Evolutionary conservation across 2,113 vertebrate genomes (phyloP), one percentile per base, ranked within the genome.

Genomic region (Passer domesticus): DNA sequence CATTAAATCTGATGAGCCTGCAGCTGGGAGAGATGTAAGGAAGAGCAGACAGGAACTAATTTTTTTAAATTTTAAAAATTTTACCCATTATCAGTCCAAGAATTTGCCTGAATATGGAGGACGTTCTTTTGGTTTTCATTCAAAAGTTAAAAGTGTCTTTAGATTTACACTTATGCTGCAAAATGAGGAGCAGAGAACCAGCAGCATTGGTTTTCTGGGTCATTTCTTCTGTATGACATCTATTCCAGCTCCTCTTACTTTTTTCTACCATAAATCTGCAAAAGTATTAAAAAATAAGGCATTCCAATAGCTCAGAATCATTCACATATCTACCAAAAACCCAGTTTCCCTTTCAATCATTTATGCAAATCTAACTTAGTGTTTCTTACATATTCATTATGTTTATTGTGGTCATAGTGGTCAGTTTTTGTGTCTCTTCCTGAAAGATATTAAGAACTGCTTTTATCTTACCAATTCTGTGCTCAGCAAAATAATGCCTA

Each of bases 111-210:
- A 86, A 37, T 89, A 60, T 35, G 24, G 6, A 84, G 13, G 39
- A 53, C 27, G 37, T 64, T 41, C 2, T 28, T 55, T 63, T 2
- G 0, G 2, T 0, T 50, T 69, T 70, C 49, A 3, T 79, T 55
- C 15, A 30, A 66, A 66, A 82, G 3, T 46, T 19, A 25, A 60
- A 46, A 83, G 64, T 13, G 3, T 8, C 6, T 74, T 91, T 43
- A 66, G 28, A 69, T 21, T 10, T 39, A 35, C 10, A 58, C 11
- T 59, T 20, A 31, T 22, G 7, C 2, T 68, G 28, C 10, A 85
- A 72, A 88, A 64, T 27, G 22, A 58, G 13, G 5, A 37, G 3
- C 24, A 58, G 4, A 13, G 28, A 70, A 18, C 12, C 4, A 37
- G 25, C 11, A 22, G 13, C 6, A 4, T 10, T 27, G 43, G 21